Evolutionary conservation across 2,888 invertebrate species (phyloP), one percentile per base, ranked within the genome.

Genomic region (Lasioglossum morio): DNA sequence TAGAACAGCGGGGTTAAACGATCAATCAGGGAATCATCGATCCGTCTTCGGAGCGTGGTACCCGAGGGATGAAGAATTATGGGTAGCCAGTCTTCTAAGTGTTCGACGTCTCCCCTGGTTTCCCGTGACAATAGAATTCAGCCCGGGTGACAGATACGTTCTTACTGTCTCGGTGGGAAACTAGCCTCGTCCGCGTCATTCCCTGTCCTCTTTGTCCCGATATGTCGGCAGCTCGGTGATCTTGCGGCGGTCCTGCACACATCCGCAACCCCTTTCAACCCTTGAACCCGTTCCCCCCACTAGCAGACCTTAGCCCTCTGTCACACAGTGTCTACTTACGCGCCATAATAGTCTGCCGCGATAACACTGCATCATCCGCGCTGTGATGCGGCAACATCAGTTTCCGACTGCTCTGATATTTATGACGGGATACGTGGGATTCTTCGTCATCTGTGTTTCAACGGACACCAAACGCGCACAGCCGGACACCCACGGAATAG

Each of bases 371-470:
- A 70, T 70, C 69, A 70, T 37, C 30, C 72, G 34, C 19, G 72
- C 30, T 27, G 14, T 46, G 46, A 72, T 23, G 48, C 16, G n/a
- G n/a, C 34, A 30, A 34, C 63, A 27, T n/a, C 78, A 34, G 30
- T 37, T 70, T 70, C 69, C 43, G 63, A 27, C 53, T 66, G 72
- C 69, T 8, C 34, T 46, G 77, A 82, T 82, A 82, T 84, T 82
- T 84, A 84, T 70, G 73, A 66, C 63, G 48, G 63, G 63, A 72
- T 75, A 78, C 60, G 57, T 40, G 37, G 16, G 37, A 40, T 63
- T 57, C 73, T 48, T 82, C 82, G 70, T 75, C 82, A 43, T 37
- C 66, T 34, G 70, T 72, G 82, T 85, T 78, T 78, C 75, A 85
- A 72, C 78, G 74, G 57, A 30, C 63, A 60, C 14, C 57, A 27